Percentiles rank a stretch among this genome's conserved stretches.
Conservation (phyloP, 1,140 invertebrate species). For the Hetaerina americana region DNA sequence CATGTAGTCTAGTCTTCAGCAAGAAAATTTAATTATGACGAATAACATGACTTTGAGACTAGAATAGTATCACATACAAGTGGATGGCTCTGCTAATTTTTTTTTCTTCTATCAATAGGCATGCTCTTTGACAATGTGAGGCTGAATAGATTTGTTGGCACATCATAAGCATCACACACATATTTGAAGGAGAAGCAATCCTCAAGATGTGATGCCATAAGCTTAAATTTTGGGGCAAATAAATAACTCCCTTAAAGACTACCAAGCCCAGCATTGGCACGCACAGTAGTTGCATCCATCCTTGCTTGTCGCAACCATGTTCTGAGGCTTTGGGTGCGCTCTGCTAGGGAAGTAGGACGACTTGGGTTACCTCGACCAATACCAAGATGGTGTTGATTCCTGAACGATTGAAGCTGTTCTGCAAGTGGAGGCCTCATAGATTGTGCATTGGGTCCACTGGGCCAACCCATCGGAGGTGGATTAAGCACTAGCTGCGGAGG, state of each 20-base stretch:
- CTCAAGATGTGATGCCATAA: too few relatives aligned
- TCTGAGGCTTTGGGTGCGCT: conserved; percentile 46
- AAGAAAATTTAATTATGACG: too few relatives aligned
- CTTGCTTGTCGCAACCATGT: conserved; percentile 47
- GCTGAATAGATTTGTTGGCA: not conserved
- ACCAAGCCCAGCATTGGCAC: not conserved
- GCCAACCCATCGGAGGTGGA: not conserved
- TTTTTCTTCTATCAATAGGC: too few relatives aligned
- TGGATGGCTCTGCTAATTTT: not conserved
- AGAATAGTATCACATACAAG: not conserved
- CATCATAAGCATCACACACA: not conserved
- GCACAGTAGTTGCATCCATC: conserved; percentile 22
- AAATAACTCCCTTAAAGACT: not conserved
- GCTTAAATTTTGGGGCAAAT: too few relatives aligned
- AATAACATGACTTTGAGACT: not conserved
- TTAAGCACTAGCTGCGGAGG: not conserved
- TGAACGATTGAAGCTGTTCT: not conserved
- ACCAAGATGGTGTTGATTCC: not conserved
- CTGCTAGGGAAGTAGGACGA: conserved; percentile 29
- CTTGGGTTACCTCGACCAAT: not conserved
- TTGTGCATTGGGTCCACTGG: not conserved
- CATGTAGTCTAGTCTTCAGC: too few relatives aligned
- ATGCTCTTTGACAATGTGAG: not conserved
- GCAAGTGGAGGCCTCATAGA: not conserved
- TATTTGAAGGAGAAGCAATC: too few relatives aligned